phyloP scores from a whole-genome alignment of 2,888 invertebrate genomes.

The Anodontia alba region DNA sequence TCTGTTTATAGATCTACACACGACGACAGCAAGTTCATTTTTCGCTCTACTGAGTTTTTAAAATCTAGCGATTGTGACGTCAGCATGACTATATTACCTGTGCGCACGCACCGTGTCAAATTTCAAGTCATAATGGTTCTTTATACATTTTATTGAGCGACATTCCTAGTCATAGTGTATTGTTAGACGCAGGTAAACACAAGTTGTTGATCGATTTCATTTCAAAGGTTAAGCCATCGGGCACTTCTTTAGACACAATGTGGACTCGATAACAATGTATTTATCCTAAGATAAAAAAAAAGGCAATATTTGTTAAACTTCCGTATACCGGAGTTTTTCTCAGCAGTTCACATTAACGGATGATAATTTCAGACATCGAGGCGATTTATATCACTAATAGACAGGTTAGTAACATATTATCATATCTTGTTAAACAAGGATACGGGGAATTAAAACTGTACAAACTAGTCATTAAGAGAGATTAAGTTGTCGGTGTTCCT shows the following conservation, averaged over 20 bases:
- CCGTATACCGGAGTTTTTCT: too few relatives aligned
- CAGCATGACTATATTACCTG: neutral
- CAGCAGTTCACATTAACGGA: too few relatives aligned
- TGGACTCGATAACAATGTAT: too few relatives aligned
- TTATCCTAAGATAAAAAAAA: too few relatives aligned
- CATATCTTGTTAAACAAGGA: neutral
- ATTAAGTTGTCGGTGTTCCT: neutral
- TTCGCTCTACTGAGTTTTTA: conserved; percentile 1
- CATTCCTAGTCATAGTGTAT: neutral
- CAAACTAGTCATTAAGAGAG: neutral
- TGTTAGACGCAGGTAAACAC: neutral
- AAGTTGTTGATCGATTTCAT: neutral
- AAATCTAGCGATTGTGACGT: neutral
- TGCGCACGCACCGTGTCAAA: neutral
- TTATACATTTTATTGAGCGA: conserved; percentile 9
- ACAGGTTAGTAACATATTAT: neutral
- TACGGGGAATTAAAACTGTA: neutral
- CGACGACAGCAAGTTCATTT: neutral
- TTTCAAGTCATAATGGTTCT: neutral
- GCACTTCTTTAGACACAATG: too few relatives aligned
- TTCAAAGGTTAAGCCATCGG: neutral
- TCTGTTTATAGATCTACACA: too few relatives aligned
- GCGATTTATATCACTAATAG: neutral
- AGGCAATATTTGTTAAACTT: too few relatives aligned
- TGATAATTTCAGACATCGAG: too few relatives aligned